These are phyloP conservation scores for Steinernema hermaphroditum DNA, from an alignment of 2,888 invertebrate genomes.

Conservation along the genomic window DNA sequence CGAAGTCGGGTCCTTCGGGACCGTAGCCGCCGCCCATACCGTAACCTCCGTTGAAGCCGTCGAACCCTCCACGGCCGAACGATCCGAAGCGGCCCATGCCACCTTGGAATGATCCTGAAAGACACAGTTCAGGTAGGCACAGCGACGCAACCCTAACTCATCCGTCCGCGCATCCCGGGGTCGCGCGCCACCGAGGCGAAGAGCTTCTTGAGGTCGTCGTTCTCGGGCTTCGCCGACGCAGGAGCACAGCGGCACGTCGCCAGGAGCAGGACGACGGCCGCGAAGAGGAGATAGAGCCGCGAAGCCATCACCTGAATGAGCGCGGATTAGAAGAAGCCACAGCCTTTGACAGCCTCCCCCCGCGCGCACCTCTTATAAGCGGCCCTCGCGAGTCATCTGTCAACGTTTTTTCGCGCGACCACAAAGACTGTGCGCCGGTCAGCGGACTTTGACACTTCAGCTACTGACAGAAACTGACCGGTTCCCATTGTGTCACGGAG, in stretches of 20 bases:
- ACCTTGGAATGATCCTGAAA: constrained; percentile 25
- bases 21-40: constrained; percentile 17
- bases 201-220: constrained; percentile 13
- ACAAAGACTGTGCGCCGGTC: not conserved
- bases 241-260: constrained; percentile 19
- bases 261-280: not conserved
- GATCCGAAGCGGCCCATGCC: constrained; percentile 25
- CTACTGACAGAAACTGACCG: constrained; percentile 7
- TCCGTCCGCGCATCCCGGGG: constrained; percentile 20
- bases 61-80: constrained; percentile 22
- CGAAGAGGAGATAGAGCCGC: constrained; percentile 5
- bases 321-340: not conserved
- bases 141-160: no score
- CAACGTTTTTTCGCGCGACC: constrained; percentile 24
- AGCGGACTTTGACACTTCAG: constrained; percentile 20
- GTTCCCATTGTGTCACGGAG: not conserved
- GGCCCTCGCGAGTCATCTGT: constrained; percentile 11
- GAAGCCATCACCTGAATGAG: constrained; percentile 11
- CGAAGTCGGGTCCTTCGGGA: not conserved
- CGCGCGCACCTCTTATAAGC: not conserved
- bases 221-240: constrained; percentile 18
- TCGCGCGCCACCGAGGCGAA: constrained; percentile 7
- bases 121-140: no score
- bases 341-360: not conserved
- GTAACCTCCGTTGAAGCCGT: constrained; percentile 23